Evolutionary conservation across 2,797 vertebrate species (phyloP).

Genomic region (Ara ararauna): DNA sequence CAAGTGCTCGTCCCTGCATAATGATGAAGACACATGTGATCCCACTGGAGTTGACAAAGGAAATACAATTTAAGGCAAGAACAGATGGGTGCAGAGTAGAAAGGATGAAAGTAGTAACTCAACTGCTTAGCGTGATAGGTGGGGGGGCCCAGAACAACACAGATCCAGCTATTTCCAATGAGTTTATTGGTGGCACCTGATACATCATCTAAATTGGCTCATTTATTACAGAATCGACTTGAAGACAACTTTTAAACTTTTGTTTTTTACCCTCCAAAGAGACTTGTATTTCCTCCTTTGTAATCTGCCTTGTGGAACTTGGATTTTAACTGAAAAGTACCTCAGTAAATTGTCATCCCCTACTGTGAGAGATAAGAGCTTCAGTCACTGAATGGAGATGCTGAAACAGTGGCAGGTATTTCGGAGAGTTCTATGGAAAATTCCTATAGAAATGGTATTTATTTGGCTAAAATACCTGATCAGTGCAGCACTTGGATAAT

Average conservation of each 20-base stretch:
- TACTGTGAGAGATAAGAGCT: slow-evolving; percentile 39
- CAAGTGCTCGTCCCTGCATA: accelerated
- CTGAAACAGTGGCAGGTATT: slow-evolving; percentile 41
- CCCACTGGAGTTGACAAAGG: not conserved
- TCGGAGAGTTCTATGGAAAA: slow-evolving; percentile 51
- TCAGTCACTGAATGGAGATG: slow-evolving; percentile 1
- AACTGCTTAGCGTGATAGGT: not conserved
- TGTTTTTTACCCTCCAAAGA: not conserved
- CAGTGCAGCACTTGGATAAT: not conserved
- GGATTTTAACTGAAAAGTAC: slow-evolving; percentile 36
- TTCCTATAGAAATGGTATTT: slow-evolving; percentile 39
- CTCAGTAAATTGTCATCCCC: slow-evolving; percentile 48
- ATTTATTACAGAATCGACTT: slow-evolving; percentile 35
- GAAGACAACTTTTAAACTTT: slow-evolving; percentile 36
- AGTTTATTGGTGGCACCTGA: not conserved
- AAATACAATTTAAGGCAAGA: not conserved
- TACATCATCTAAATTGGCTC: slow-evolving; percentile 33
- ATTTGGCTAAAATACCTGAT: slow-evolving; percentile 39
- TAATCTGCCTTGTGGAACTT: slow-evolving; percentile 31
- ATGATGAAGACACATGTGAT: not conserved
- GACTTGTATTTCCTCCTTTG: slow-evolving; percentile 8
- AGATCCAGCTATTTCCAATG: not conserved
- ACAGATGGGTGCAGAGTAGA: slow-evolving; percentile 4
- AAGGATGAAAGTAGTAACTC: not conserved
- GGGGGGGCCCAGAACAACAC: not conserved